These are phyloP conservation scores for Brotogeris chrysoptera DNA, from an alignment of 2,797 vertebrate species.

Conservation along the genomic window DNA sequence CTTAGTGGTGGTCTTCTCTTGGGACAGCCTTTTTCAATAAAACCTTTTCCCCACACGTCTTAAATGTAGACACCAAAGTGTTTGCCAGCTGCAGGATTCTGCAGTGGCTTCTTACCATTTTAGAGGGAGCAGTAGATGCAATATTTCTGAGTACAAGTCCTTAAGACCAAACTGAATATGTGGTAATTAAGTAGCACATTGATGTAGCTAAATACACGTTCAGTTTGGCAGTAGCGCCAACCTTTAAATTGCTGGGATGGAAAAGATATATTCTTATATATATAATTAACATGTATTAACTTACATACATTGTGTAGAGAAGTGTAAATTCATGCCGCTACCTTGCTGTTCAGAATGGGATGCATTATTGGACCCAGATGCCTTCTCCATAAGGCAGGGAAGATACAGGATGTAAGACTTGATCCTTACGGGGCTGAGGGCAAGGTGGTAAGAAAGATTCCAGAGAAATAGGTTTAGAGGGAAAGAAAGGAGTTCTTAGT, in stretches of 20 bases:
- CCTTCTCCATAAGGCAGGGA: not conserved
- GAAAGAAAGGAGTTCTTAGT: not conserved
- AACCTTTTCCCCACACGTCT: not conserved
- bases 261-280: not conserved
- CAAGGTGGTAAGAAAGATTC: not conserved
- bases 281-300: rapidly evolving
- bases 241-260: not conserved
- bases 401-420: not conserved
- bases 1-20: not conserved
- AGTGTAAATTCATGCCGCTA: not conserved
- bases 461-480: not conserved
- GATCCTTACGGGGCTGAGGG: not conserved
- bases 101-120: not conserved
- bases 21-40: not conserved
- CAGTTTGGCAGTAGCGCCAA: not conserved
- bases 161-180: not conserved
- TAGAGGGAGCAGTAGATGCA: not conserved
- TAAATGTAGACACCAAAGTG: not conserved
- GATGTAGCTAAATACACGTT: not conserved
- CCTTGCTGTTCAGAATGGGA: not conserved
- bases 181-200: not conserved
- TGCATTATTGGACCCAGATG: not conserved
- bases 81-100: not conserved
- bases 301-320: rapidly evolving
- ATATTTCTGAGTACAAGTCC: not conserved